Conservation (phyloP, 2,888 invertebrate genomes). For the Thymelicus lineola region DNA sequence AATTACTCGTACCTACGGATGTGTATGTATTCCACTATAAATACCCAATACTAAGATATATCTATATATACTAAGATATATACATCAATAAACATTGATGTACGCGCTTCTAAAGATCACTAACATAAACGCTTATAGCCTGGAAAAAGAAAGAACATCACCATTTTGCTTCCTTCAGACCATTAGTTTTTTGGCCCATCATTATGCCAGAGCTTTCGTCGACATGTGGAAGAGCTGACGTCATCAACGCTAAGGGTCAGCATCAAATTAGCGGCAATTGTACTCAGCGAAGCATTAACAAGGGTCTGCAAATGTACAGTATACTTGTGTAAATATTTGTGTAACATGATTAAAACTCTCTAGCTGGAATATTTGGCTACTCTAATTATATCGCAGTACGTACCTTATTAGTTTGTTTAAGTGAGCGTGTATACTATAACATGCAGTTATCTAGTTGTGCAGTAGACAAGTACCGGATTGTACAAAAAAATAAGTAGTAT, state of each 20-base stretch:
- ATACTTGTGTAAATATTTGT: conserved; percentile 35
- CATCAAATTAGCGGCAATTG: conserved; percentile 33
- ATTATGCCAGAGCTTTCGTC: conserved; percentile 3
- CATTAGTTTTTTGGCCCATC: conserved; percentile 3
- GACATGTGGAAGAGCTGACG: conserved; percentile 8
- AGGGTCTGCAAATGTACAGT: conserved; percentile 35
- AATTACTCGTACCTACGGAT: too few species aligned
- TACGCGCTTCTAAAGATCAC: too few species aligned
- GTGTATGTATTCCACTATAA: too few species aligned
- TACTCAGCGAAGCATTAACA: conserved; percentile 33
- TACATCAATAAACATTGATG: too few species aligned
- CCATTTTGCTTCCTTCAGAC: not conserved
- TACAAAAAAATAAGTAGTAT: too few species aligned
- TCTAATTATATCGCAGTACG: conserved; percentile 25
- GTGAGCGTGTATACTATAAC: not conserved
- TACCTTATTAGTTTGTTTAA: conserved; percentile 20
- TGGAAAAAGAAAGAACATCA: not conserved
- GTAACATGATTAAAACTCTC: conserved; percentile 31
- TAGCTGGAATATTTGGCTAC: conserved; percentile 25
- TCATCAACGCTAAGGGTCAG: conserved; percentile 26
- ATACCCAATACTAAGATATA: too few species aligned
- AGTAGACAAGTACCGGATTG: not conserved
- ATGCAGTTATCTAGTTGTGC: not conserved
- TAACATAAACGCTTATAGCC: not conserved
- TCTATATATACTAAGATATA: too few species aligned